phyloP scores from a whole-genome alignment of 2,797 vertebrate species.

The Hozukius guyotensis region DNA sequence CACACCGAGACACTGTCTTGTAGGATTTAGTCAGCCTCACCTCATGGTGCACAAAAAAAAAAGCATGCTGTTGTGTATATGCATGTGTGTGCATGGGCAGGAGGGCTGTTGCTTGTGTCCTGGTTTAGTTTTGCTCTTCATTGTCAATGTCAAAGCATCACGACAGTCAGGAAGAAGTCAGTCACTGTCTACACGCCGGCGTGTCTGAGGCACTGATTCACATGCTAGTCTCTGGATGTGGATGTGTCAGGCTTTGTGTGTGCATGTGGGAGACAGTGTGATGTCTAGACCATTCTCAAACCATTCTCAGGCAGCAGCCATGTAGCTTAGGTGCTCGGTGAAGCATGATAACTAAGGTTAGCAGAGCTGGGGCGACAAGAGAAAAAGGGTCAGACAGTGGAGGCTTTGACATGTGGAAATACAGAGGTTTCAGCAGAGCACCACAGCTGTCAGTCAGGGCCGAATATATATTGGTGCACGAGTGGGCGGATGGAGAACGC shows the following conservation, averaged over 20 bases:
- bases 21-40: conserved; percentile 56
- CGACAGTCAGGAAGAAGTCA: conserved; percentile 56
- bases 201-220: conserved; percentile 54
- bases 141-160: conserved; percentile 60
- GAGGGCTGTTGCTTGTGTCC: conserved; percentile 1
- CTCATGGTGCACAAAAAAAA: conserved; percentile 21
- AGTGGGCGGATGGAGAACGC: background rate
- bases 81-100: conserved; percentile 8
- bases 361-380: conserved; percentile 49
- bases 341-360: conserved; percentile 72
- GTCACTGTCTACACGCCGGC: conserved; percentile 35
- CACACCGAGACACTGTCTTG: conserved; percentile 40
- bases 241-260: conserved; percentile 47
- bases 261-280: conserved; percentile 1
- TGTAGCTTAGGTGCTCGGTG: conserved; percentile 68
- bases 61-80: conserved; percentile 8
- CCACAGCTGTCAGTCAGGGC: conserved; percentile 43
- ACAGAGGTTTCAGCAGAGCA: conserved; percentile 30
- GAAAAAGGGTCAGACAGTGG: conserved; percentile 52
- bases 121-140: conserved; percentile 48
- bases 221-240: conserved; percentile 36
- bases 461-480: background rate
- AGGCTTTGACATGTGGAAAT: conserved; percentile 55
- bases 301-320: conserved; percentile 55
- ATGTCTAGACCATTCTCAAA: conserved; percentile 48